Percentiles rank a stretch among this genome's conserved stretches.
phyloP scores from a whole-genome alignment of 2,888 invertebrate species.

The Ganaspis brasiliensis region DNA sequence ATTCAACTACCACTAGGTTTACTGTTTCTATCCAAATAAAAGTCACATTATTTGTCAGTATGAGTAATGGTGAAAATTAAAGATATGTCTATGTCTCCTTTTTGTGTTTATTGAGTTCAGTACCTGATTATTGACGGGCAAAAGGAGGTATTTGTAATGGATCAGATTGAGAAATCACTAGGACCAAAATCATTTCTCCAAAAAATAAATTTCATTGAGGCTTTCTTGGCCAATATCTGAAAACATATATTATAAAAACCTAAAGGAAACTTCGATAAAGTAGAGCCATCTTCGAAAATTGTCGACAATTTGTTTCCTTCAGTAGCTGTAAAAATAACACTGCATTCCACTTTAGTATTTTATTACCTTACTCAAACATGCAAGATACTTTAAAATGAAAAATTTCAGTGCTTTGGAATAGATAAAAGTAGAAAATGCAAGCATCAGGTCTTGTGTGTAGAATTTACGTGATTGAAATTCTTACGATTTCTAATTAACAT shows the following conservation, averaged over 20 bases:
- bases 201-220: too few species aligned
- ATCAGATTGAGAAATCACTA: too few species aligned
- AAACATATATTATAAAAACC: too few species aligned
- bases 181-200: too few species aligned
- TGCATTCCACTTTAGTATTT: neutral
- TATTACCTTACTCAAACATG: neutral
- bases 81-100: neutral
- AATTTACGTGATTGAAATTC: conserved; percentile 5
- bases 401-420: neutral
- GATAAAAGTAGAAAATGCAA: neutral
- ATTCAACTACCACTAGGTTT: neutral
- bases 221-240: too few species aligned
- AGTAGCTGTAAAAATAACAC: neutral
- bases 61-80: neutral
- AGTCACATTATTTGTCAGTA: neutral
- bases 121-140: too few species aligned
- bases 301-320: neutral
- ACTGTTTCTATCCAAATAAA: neutral
- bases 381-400: neutral
- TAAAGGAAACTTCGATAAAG: neutral
- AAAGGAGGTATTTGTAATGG: too few species aligned
- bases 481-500: conserved; percentile 19
- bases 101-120: too few species aligned
- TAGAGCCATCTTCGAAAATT: neutral
- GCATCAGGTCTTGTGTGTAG: too few species aligned